Evolutionary conservation across 2,797 vertebrate species (phyloP), one percentile per base, ranked within the genome.

Genomic region (Liparis tanakae): DNA sequence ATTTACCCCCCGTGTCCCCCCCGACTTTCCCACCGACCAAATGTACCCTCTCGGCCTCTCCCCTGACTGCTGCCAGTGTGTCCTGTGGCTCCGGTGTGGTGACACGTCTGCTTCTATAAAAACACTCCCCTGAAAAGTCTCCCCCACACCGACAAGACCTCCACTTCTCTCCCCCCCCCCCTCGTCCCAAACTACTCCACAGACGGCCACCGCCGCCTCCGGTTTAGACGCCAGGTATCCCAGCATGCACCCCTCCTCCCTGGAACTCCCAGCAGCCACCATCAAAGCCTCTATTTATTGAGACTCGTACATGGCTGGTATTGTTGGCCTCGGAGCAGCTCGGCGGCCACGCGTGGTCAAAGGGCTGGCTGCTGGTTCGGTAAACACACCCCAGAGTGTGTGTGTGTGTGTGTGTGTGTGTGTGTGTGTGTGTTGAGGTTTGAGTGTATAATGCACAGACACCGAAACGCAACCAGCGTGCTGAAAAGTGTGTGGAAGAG

Each of bases 231-330:
- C 92, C 94, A 95, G 87, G 79, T 92, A 90, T 92, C 92, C 93
- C 94, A 89, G 81, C 89, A 87, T 92, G 87, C 91, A 78, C 87
- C 78, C 74, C 78, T 76, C 81, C 81, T 78, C 70, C 76, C 80
- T 92, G 85, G 88, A 93, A 90, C 91, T 92, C 91, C 90, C 91
- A 69, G 75, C 80, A 83, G 89, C 82, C 83, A 63, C 83, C 87
- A 89, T 95, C 94, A 95, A 95, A 94, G 94, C 90, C 76, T 82
- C 93, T 90, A 84, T 94, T 94, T 93, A 93, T 90, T 78, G 73
- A 85, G 83, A 72, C 83, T 79, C 55, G 79, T 81, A 91, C 89
- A 92, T 91, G 90, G 90, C 86, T 70, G 83, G 82, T 90, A 91
- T 92, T 92, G 92, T 91, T 86, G 91, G 89, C 83, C 70, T 72